Evolutionary conservation across 92 coral and sea anemone species (phyloP), one percentile per base, ranked within the genome.

Genomic region (Zoanthus sansibaricus): DNA sequence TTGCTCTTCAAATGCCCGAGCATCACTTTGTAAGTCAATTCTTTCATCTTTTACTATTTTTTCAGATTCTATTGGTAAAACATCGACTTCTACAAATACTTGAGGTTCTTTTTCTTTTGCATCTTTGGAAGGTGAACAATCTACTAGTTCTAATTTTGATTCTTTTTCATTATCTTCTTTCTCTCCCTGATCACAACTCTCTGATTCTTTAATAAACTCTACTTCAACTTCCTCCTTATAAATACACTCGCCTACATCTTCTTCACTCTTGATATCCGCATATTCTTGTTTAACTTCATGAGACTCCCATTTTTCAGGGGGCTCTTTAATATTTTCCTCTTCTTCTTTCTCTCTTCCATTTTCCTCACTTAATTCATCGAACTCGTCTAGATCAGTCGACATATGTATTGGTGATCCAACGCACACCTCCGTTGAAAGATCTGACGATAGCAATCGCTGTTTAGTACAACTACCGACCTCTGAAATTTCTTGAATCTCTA

Each of bases 61-160:
- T 13, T 79, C 89, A 31, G 62, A 52, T 10, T 83, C 92, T 72
- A 83, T 33, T 62, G 84, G 88, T 62, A 78, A 71, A 49, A 84
- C 88, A 49, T 90, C 88, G 51, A 88, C 76, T 82, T 89, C 89
- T 69, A 87, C 90, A 68, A 78, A 82, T 42, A 77, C 84, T 7
- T 77, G 69, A 45, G 68, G 89, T 21, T 79, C 89, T 16, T 33
- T 72, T 25, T 71, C 59, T 46, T 20, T 56, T 10, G 67, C 16
- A 18, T 80, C 75, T 47, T 66, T 66, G n/a, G 84, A 33, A 33
- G 16, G 15, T 75, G 18, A 18, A 21, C 62, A 21, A 4, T 54
- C 45, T 18, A 66, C 89, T 80, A 62, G 82, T 17, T 86, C 46
- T 5, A 92, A 66, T 13, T 89, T 89, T 52, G 88, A 68, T 75